A percentile compares a stretch with the other conserved stretches of the same genome.
Conservation (phyloP, 2,113 vertebrate genomes). For the Rafetus swinhoei region DNA sequence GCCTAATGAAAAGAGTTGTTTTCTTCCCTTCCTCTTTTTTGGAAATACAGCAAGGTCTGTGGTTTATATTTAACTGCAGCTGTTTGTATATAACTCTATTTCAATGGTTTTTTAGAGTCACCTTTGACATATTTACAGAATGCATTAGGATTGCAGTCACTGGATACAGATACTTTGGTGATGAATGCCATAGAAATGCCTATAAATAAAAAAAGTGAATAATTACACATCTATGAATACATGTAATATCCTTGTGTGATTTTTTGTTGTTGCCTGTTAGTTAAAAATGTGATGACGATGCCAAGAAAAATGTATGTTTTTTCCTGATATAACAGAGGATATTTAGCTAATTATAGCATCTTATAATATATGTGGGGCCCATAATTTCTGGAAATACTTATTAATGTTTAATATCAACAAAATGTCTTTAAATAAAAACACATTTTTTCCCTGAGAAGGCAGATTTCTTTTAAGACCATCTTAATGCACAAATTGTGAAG, state of each 20-base stretch:
- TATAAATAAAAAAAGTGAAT: not conserved
- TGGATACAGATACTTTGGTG: not conserved
- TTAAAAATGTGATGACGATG: not conserved
- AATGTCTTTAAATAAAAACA: slow-evolving; percentile 68
- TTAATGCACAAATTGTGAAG: slow-evolving; percentile 72
- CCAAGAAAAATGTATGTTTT: slow-evolving; percentile 24
- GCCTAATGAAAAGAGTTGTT: not conserved
- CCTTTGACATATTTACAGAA: slow-evolving; percentile 53
- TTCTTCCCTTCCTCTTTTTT: not conserved
- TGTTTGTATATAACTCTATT: not conserved
- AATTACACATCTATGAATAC: slow-evolving; percentile 28
- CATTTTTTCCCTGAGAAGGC: slow-evolving; percentile 65
- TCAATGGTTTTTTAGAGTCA: slow-evolving; percentile 11
- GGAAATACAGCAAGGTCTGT: not conserved
- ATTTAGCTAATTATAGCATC: slow-evolving; percentile 59
- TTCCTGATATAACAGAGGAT: slow-evolving; percentile 51
- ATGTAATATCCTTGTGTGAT: not conserved
- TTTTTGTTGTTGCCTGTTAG: not conserved
- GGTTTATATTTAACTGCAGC: slow-evolving; percentile 16
- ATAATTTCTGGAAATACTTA: slow-evolving; percentile 69
- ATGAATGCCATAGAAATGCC: not conserved
- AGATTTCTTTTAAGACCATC: slow-evolving; percentile 77
- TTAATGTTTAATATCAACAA: slow-evolving; percentile 76
- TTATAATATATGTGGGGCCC: slow-evolving; percentile 14
- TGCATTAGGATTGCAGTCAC: slow-evolving; percentile 46